Evolutionary conservation across 2,113 vertebrate genomes (phyloP), one percentile per base, ranked within the genome.

Genomic region (Steatornis caripensis): DNA sequence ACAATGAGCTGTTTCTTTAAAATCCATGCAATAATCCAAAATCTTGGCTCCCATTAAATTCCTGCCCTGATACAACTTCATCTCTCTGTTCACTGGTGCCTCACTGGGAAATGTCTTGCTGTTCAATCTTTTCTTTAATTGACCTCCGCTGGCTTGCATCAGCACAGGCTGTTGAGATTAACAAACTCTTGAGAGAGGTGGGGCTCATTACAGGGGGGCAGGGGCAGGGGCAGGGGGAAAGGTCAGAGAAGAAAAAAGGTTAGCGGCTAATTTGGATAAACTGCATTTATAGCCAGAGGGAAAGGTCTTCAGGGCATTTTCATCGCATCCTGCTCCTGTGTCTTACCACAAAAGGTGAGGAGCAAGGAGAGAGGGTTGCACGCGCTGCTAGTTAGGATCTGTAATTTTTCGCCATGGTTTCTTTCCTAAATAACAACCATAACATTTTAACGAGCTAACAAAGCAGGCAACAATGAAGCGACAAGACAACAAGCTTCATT

Each of bases 181-280:
- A 92, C 92, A 91, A 93, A 65, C 66, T 78, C 78, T 37, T 74
- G 64, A 96, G 77, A 68, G 43, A 66, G 79, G 46, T 71, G 79
- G 53, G 45, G 70, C 74, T 83, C 46, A 16, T 68, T 61, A 39
- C 29, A 66, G 30, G 64, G n/a, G 60, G 68, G 79, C 51, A 48
- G 34, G 53, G 57, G 68, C 14, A 27, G 27, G 1, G 1, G n/a
- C n/a, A n/a, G 30, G n/a, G 19, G 5, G 60, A 54, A 83, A 60
- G 85, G 94, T 82, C 82, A 91, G 48, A 8, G 30, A 70, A 60
- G 68, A 62, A 65, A 34, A 80, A 55, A 62, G 45, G 65, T 65
- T 89, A 71, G 86, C 4, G 1, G 70, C 79, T 97, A 89, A 96
- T 97, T 94, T 95, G 74, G 81, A 88, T 96, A 88, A 97, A 94